Percentiles rank a stretch among this genome's conserved stretches.
phyloP scores from a whole-genome alignment of 1,140 invertebrate genomes.

The Panagrolaimus sp. region DNA sequence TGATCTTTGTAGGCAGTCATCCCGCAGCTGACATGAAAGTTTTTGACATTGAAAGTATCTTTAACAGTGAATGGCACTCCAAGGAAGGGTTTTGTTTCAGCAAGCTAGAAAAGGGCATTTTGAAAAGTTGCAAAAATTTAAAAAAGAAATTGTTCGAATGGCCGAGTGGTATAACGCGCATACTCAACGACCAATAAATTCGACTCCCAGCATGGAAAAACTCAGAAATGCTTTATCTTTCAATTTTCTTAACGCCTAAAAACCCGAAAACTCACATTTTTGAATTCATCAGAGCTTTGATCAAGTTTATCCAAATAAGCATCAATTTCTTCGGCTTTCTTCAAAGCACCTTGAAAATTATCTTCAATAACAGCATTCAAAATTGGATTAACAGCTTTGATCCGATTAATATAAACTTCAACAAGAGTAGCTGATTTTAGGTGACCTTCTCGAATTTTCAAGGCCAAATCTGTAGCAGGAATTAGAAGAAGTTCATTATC shows the following conservation, averaged over 20 bases:
- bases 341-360: constrained; percentile 43
- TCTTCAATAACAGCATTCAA: constrained; percentile 49
- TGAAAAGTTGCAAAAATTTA: neutral
- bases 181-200: too few species aligned
- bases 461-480: constrained; percentile 23
- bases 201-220: too few species aligned
- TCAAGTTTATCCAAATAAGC: constrained; percentile 29
- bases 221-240: too few species aligned
- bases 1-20: constrained; percentile 15
- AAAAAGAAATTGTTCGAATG: constrained; percentile 5
- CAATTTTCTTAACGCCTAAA: too few species aligned
- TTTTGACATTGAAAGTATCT: constrained; percentile 47
- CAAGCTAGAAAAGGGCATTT: constrained; percentile 11
- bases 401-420: constrained; percentile 43
- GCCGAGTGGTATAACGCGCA: too few species aligned
- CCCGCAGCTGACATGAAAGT: constrained; percentile 24
- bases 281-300: constrained; percentile 31
- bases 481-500: constrained; percentile 25
- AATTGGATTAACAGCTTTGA: constrained; percentile 42
- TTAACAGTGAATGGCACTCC: constrained; percentile 57
- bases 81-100: constrained; percentile 38
- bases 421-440: constrained; percentile 51
- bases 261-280: constrained; percentile 25
- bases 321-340: constrained; percentile 37
- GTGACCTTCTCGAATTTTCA: constrained; percentile 37